Evolutionary conservation across 1,140 invertebrate species (phyloP), one percentile per base, ranked within the genome.

Genomic region (Trachymyrmex cornetzi): DNA sequence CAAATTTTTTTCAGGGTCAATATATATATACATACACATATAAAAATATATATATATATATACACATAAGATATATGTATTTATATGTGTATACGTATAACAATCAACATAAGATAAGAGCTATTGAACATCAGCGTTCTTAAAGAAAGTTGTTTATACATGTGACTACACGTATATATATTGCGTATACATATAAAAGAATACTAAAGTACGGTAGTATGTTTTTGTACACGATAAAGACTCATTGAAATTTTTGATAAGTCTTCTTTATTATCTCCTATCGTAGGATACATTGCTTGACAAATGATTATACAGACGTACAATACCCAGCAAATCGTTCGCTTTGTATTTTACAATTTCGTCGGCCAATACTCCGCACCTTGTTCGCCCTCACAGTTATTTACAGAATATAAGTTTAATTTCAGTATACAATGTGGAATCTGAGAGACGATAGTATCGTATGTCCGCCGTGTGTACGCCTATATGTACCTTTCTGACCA

Each of bases 281-380:
- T 92, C 93, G 89, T 94, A 93, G 93, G 94, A 94, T 95, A 95
- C 94, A 95, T 93, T 95, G 91, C 91, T 94, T 93, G 93, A 95
- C 93, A 94, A 94, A 94, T 89, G 94, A 94, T 95, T 95, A 95
- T 94, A 95, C 93, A 94, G 94, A 95, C 93, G 94, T 94, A 93
- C 93, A 94, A 93, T 95, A 94, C 84, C 91, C 90, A 91, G 88
- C 89, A 88, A 89, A 91, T 91, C 71, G 86, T 64, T 93, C 88
- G 72, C 50, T 89, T 61, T 69, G 30, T 90, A 91, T 93, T 94
- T 93, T 94, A 92, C 93, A 94, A 84, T 88, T 89, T 93, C 90
- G 80, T 89, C 85, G 71, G 87, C 88, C 86, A 61, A 63, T 59
- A 89, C 72, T 92, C 87, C 79, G 66, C 77, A 84, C 55, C 69